These are phyloP conservation scores for Drosophila emarginata DNA, from an alignment of 2,888 invertebrate species.

Conservation along the genomic window DNA sequence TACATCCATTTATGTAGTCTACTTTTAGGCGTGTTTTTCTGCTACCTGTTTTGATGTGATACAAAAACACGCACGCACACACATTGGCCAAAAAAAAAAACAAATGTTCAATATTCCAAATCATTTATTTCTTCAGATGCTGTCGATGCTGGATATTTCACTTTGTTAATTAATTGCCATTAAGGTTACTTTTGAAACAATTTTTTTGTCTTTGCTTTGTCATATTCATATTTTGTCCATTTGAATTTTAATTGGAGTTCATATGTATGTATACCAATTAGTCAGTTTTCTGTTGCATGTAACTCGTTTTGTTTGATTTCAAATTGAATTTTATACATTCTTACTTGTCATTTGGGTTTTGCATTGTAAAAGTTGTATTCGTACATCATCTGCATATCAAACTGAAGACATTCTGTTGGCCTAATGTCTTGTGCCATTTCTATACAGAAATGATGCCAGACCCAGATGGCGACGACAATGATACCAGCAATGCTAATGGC, in stretches of 20 bases:
- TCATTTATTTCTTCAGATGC: neutral
- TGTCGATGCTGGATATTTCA: neutral
- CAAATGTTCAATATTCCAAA: neutral
- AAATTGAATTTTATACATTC: conserved; percentile 4
- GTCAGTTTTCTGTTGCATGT: neutral
- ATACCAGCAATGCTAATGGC: conserved; percentile 11
- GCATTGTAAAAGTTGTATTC: neutral
- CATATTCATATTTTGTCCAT: neutral
- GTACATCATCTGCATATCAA: conserved; percentile 6
- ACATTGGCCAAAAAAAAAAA: neutral
- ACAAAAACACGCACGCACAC: neutral
- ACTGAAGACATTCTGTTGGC: neutral
- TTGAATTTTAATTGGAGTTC: neutral
- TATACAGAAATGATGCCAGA: conserved; percentile 1
- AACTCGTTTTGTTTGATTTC: neutral
- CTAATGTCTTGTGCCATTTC: neutral
- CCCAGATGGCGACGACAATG: conserved; percentile 12
- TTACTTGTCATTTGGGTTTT: neutral
- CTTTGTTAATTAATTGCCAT: neutral
- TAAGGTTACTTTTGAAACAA: neutral
- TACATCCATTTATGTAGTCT: neutral
- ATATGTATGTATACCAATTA: neutral
- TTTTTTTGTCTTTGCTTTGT: too few species aligned
- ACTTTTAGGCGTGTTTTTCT: neutral
- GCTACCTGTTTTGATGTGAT: neutral